Evolutionary conservation across 2,888 invertebrate species (phyloP).

Genomic region (Eupithecia tripunctaria): DNA sequence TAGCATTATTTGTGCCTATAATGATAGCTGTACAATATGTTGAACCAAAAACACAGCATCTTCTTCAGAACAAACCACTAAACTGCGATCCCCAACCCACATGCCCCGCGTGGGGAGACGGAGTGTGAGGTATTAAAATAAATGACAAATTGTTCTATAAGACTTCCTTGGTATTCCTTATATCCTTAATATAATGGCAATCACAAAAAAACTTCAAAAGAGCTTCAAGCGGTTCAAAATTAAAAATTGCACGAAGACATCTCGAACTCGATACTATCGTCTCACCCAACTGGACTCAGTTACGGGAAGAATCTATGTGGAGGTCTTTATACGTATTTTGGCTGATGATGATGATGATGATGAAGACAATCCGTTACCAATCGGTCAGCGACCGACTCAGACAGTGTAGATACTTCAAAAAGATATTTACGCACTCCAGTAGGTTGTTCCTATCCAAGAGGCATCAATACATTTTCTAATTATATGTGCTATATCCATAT

Average conservation of each 20-base stretch:
- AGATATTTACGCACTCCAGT: conserved; percentile 3
- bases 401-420: conserved; percentile 1
- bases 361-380: neutral
- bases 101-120: no score
- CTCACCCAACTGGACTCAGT: neutral
- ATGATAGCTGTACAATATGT: no score
- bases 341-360: neutral
- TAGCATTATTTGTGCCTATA: no score
- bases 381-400: neutral
- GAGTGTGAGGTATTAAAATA: no score
- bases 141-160: no score
- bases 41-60: no score
- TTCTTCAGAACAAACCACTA: no score
- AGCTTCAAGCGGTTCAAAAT: no score
- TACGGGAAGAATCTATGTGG: neutral
- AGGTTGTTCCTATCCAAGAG: neutral
- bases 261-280: neutral
- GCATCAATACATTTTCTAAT: neutral
- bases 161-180: no score
- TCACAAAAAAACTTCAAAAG: no score
- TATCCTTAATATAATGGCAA: no score
- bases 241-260: neutral
- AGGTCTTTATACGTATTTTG: neutral
- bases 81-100: no score
- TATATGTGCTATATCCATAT: neutral